Base-by-base conservation (phyloP, 2,113 vertebrate species). In the Leptocoma aspasia region DNA sequence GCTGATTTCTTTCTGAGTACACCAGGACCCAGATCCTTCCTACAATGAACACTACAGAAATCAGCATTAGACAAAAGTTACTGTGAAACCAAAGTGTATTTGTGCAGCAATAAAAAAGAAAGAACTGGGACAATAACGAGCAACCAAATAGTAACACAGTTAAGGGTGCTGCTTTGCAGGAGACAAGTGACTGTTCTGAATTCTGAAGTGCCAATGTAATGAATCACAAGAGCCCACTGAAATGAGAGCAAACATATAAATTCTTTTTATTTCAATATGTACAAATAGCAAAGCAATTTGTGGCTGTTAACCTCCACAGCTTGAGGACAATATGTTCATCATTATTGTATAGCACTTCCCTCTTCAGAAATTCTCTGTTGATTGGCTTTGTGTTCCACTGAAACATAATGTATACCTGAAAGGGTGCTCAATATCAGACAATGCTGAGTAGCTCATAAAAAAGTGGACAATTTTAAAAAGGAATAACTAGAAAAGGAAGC, bases 151-250 rank as follows among this genome's bases (percentile, higher is more conserved):
- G 86, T 35, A 78, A 54, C 85, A 82, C 11, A 83, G 76, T 52
- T 78, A 57, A 93, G 82, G 94, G 89, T 83, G 83, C 52, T 89
- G 86, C 89, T 86, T 89, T 94, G 86, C 76, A 93, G 75, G 92
- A 93, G 80, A 89, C 86, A 92, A 97, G 96, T 59, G 89, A 90
- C 89, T 90, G 28, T 70, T 96, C 71, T 90, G 90, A 83, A 89
- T 68, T 77, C 88, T 90, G 82, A 93, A 96, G 95, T 93, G 95
- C 64, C 80, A 47, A 20, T 18, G 50, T 66, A 94, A 93, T 94
- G 96, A 97, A 86, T 93, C 86, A 96, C 92, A 94, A 96, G 82
- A 94, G 95, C 89, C 61, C 76, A 70, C 86, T 96, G 77, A 63
- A 96, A 93, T 47, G 68, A 84, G 76, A 93, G 68, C 90, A 96